phyloP scores from a whole-genome alignment of 2,797 vertebrate genomes.

The Xenentodon cancila region DNA sequence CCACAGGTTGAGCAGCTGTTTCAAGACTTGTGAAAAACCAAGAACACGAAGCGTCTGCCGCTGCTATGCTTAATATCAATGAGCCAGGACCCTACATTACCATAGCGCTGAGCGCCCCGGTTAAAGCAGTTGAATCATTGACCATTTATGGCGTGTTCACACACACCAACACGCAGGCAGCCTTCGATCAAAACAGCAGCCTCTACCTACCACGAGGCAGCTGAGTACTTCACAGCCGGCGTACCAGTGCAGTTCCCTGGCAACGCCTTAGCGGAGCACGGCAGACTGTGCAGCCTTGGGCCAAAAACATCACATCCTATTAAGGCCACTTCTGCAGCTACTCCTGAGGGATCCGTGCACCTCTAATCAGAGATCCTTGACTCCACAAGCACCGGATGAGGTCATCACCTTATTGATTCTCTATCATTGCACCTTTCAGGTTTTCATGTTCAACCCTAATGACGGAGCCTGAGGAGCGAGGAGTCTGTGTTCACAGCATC shows the following conservation, averaged over 20 bases:
- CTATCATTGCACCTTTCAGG: constrained; percentile 37
- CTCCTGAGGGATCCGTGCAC: constrained; percentile 67
- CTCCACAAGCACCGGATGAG: constrained; percentile 55
- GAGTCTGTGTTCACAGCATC: constrained; percentile 14
- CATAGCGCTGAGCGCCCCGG: constrained; percentile 57
- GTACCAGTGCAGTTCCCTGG: constrained; percentile 71
- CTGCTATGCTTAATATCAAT: constrained; percentile 58
- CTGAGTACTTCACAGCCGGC: constrained; percentile 61
- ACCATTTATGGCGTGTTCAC: constrained; percentile 75
- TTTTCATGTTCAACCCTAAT: constrained; percentile 32
- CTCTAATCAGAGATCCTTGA: constrained; percentile 70
- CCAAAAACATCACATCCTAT: constrained; percentile 79
- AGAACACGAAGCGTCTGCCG: constrained; percentile 32
- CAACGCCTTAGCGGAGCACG: constrained; percentile 69
- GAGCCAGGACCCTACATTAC: constrained; percentile 64
- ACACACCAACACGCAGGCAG: constrained; percentile 28
- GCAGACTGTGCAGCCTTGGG: constrained; percentile 55
- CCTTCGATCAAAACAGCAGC: constrained; percentile 68
- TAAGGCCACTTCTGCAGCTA: constrained; percentile 72
- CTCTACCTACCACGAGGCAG: constrained; percentile 61
- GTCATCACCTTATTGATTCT: constrained; percentile 64
- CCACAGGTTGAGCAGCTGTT: constrained; percentile 30
- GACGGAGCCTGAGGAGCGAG: constrained; percentile 1
- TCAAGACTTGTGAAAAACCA: constrained; percentile 29
- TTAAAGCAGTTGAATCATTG: constrained; percentile 66